Evolutionary conservation across 2,888 invertebrate genomes (phyloP).

Genomic region (Dilophus febrilis): DNA sequence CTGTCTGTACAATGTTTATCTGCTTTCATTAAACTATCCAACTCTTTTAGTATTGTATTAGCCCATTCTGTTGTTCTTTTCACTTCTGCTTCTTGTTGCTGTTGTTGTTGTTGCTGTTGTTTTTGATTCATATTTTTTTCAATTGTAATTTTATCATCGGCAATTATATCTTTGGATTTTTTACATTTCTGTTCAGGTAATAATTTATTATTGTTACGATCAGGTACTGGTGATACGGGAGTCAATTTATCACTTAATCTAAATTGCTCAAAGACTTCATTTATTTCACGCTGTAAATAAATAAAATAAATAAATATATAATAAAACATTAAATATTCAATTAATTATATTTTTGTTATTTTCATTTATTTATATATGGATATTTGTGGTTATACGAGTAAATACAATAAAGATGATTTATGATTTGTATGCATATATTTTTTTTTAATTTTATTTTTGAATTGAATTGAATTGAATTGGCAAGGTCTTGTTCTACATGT

Average conservation of each 20-base stretch:
- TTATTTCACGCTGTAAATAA: conserved; percentile 26
- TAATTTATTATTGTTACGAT: background rate
- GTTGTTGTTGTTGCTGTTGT: background rate
- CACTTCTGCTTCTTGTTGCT: background rate
- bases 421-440: too few species aligned
- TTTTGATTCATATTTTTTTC: background rate
- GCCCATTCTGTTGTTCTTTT: conserved; percentile 19
- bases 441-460: too few species aligned
- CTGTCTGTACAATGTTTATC: conserved; percentile 16
- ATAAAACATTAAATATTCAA: too few species aligned
- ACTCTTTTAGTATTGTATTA: conserved; percentile 28
- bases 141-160: background rate
- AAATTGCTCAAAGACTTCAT: conserved; percentile 28
- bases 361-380: background rate
- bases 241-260: conserved; percentile 16
- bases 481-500: too few species aligned
- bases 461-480: too few species aligned
- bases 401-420: too few species aligned
- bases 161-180: background rate
- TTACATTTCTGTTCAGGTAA: background rate
- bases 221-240: background rate
- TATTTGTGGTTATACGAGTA: too few species aligned
- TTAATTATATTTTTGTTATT: background rate
- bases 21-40: conserved; percentile 28
- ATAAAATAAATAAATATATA: conserved; percentile 4